These are phyloP conservation scores for Tetranychus truncatus DNA, from an alignment of 2,888 invertebrate species.

Conservation along the genomic window DNA sequence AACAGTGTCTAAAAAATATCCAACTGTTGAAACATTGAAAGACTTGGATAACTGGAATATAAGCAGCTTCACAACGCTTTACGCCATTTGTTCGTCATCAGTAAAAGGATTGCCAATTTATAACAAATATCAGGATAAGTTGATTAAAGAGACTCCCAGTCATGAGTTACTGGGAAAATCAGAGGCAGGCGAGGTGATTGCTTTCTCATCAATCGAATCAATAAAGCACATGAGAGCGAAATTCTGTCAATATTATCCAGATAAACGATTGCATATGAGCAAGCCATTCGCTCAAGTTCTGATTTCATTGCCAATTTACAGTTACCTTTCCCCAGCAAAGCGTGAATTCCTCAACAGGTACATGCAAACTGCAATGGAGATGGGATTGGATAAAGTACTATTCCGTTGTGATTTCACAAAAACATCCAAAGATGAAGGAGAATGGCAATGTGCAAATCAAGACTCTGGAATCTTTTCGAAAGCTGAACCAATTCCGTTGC, in stretches of 20 bases:
- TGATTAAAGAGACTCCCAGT: not conserved
- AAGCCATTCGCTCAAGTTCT: not conserved
- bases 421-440: not conserved
- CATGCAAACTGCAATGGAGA: not conserved
- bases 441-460: not conserved
- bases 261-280: not conserved
- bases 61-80: not conserved
- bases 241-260: not conserved
- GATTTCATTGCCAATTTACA: not conserved
- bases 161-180: not conserved
- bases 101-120: not conserved
- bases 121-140: not conserved
- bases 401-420: not conserved
- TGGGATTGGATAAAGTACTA: not conserved
- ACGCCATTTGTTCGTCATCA: not conserved
- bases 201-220: not conserved
- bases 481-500: not conserved
- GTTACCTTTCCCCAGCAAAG: not conserved
- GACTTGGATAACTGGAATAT: not conserved
- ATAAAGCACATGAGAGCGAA: not conserved
- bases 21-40: not conserved
- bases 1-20: not conserved
- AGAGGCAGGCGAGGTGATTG: not conserved
- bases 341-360: not conserved
- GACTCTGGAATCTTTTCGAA: not conserved